phyloP scores from a whole-genome alignment of 2,113 vertebrate genomes.

The Podilymbus podiceps region DNA sequence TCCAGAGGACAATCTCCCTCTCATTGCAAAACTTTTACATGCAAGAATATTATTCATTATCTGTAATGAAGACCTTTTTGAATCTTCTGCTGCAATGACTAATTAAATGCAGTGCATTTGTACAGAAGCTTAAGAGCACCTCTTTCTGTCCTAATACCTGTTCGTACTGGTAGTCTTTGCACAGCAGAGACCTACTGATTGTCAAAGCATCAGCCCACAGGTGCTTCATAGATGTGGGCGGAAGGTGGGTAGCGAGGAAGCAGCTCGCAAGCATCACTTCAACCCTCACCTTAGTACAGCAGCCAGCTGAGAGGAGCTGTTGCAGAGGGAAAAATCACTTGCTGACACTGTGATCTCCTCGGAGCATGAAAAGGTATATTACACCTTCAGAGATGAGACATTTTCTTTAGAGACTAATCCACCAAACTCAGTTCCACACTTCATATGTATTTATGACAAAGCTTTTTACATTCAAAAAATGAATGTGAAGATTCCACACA shows the following conservation, averaged over 20 bases:
- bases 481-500: background rate
- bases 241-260: background rate
- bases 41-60: background rate
- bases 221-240: background rate
- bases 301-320: background rate
- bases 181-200: background rate
- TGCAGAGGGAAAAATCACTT: background rate
- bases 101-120: background rate
- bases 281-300: background rate
- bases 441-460: background rate
- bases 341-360: background rate
- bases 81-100: background rate
- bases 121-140: background rate
- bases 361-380: background rate
- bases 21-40: background rate
- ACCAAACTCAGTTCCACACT: background rate
- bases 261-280: background rate
- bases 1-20: background rate
- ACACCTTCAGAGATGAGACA: background rate
- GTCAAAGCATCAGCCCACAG: background rate
- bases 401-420: background rate
- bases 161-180: background rate
- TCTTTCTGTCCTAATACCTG: background rate
- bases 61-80: background rate
- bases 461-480: background rate